Evolutionary conservation across 1,140 invertebrate genomes (phyloP).

Genomic region (Paramacrobiotus metropolitanus): DNA sequence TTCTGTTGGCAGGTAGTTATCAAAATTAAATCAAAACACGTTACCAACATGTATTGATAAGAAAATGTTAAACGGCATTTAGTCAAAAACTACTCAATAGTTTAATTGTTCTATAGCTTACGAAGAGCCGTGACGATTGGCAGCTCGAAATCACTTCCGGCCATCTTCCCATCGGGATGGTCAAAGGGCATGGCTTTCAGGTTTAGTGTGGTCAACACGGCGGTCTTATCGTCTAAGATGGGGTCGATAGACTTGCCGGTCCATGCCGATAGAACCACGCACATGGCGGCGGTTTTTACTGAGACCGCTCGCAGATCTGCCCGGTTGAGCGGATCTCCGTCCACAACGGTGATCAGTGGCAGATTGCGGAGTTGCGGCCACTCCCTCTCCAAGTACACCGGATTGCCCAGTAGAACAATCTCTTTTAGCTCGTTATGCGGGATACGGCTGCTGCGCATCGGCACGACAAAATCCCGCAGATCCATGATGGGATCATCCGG

Average conservation of each 20-base stretch:
- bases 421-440: not conserved
- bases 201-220: not conserved
- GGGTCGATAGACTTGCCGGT: not conserved
- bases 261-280: not conserved
- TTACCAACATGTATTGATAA: no score
- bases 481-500: not conserved
- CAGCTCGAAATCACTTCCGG: no score
- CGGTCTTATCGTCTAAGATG: not conserved
- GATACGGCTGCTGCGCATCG: not conserved
- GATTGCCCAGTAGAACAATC: not conserved
- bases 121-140: no score
- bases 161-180: no score
- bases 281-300: not conserved
- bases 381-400: not conserved
- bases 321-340: not conserved
- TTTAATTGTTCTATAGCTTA: no score
- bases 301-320: not conserved
- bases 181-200: constrained; percentile 1
- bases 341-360: not conserved
- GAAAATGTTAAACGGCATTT: no score
- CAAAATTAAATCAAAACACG: no score
- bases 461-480: not conserved
- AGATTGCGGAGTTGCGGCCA: not conserved
- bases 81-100: no score
- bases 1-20: no score